Evolutionary conservation across 2,113 vertebrate genomes (phyloP).

Genomic region (Rhynchomys soricoides): DNA sequence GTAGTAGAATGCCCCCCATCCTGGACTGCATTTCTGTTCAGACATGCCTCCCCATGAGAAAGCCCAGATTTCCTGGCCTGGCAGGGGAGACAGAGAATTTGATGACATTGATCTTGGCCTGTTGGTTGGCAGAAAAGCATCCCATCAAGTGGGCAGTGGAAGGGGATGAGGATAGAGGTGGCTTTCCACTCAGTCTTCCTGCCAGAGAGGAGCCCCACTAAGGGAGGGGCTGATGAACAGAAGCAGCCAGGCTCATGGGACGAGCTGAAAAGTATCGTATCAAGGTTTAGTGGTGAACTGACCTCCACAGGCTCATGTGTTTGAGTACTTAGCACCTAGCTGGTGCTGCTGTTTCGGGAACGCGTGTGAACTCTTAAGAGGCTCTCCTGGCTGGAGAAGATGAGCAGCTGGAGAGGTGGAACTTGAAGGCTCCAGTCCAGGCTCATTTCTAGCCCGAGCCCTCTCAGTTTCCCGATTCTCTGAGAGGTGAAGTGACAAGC

Average conservation of each 20-base stretch:
- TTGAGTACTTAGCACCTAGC: neutral
- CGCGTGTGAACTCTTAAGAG: neutral
- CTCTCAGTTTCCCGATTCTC: neutral
- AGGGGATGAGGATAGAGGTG: rapidly evolving
- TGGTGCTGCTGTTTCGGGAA: neutral
- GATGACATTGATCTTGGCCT: rapidly evolving
- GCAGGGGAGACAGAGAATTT: too few relatives aligned
- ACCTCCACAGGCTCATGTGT: neutral
- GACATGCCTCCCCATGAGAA: too few relatives aligned
- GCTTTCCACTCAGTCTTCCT: rapidly evolving
- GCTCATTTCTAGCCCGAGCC: neutral
- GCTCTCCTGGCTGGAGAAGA: neutral
- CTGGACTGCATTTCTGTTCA: neutral
- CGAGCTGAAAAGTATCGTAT: neutral
- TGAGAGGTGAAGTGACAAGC: neutral
- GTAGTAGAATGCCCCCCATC: rapidly evolving
- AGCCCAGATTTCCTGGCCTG: neutral
- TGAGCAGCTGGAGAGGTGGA: neutral
- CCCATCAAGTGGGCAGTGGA: neutral
- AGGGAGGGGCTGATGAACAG: too few relatives aligned
- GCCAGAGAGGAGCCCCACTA: neutral
- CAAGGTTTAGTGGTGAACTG: neutral
- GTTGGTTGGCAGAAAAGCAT: neutral
- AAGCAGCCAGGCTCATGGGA: neutral
- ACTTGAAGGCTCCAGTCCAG: neutral